phyloP scores from a whole-genome alignment of 2,888 invertebrate genomes.

The Furcula furcula region DNA sequence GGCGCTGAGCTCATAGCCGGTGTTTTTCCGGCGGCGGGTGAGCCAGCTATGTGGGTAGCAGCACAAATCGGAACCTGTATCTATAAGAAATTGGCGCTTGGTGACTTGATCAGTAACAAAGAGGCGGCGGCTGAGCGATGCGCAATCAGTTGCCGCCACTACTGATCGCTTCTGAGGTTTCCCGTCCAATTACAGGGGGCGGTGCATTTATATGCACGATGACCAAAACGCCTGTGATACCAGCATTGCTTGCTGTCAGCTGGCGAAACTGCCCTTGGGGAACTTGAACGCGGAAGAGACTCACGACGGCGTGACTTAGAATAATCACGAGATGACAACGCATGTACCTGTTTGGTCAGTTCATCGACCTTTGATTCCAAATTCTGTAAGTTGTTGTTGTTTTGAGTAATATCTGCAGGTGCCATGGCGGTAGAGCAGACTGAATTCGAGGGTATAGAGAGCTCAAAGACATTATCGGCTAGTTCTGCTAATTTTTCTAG shows the following conservation, averaged over 20 bases:
- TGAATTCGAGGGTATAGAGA: background rate
- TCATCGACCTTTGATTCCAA: background rate
- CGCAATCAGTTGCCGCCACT: slow-evolving; percentile 22
- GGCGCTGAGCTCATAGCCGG: slow-evolving; percentile 3
- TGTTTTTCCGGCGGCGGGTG: background rate
- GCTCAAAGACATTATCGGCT: background rate
- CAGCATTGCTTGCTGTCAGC: slow-evolving; percentile 8
- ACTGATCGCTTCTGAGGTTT: slow-evolving; percentile 27
- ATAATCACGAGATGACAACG: background rate
- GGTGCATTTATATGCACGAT: slow-evolving; percentile 13
- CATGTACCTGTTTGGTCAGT: background rate
- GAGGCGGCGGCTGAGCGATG: slow-evolving; percentile 19
- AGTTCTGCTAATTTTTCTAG: background rate
- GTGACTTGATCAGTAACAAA: slow-evolving; percentile 25
- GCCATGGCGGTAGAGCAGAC: background rate
- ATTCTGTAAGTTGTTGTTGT: background rate
- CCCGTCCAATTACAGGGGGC: slow-evolving; percentile 21
- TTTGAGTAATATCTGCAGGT: background rate
- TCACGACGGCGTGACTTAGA: background rate
- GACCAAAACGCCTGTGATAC: slow-evolving; percentile 16
- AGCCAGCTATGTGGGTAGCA: slow-evolving; percentile 10
- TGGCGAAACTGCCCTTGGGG: too few relatives aligned
- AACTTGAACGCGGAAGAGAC: too few relatives aligned
- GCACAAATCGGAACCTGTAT: slow-evolving; percentile 23
- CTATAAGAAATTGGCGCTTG: slow-evolving; percentile 23